Base-by-base conservation (phyloP, 2,113 vertebrate species). In the Epinephelus cyanopodus region DNA sequence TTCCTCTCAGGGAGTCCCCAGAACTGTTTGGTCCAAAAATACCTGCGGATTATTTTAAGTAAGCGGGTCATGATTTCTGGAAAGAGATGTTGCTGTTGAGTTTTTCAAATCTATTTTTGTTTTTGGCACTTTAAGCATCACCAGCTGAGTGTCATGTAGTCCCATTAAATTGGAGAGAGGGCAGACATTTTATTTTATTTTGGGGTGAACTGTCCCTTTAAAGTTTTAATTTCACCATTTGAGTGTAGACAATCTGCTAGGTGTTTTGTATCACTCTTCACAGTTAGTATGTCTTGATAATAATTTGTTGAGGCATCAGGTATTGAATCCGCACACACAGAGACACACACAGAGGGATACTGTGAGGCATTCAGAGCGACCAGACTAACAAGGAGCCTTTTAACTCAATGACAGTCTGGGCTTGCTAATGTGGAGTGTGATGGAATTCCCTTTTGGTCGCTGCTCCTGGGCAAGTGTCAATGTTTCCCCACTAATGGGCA, bases 341-440 rank as follows among this genome's bases (percentile, higher is more conserved):
- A 48, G 74, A 60, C 48, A 57, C 25, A 39, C 8, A 67, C 19
- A 39, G 10, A 73, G 6, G n/a, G 27, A 18, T 74, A 57, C 17
- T 83, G 58, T 68, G 77, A 78, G 54, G 50, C 74, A 84, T 82
- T 81, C 58, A 62, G 71, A 74, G 50, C 60, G 69, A 56, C 42
- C 37, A 12, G n/a, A 57, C 57, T 89, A 89, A 89, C 72, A 67
- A 86, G 88, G 58, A 86, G 73, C 37, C 18, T 69, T 85, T 84
- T 80, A 75, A 75, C 50, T 19, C 74, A 63, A 37, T 79, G 69
- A 73, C 72, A 83, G 83, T 57, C 53, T 37, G 50, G 45, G 70
- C 61, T 50, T 72, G 72, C 74, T 77, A 79, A 84, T 85, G 68
- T 67, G n/a, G 15, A 50, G 33, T 45, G 70, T 67, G 52, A 62